Base-by-base conservation (phyloP, 2,888 invertebrate species). In the Strigamia maritima region DNA sequence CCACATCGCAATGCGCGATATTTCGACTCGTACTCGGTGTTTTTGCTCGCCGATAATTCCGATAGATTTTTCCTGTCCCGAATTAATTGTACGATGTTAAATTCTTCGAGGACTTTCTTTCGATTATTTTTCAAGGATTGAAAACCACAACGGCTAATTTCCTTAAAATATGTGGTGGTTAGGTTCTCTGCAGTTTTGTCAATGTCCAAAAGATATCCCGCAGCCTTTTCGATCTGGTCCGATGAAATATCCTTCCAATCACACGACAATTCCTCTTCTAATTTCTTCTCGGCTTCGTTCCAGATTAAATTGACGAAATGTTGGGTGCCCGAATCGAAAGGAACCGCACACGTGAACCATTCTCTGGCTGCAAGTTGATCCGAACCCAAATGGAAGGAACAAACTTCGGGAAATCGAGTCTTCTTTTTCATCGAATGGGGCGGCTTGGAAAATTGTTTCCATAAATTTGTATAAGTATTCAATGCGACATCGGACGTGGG, bases 271-370 rank as follows among this genome's bases (percentile, higher is more conserved):
- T 28, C 44, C 1, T 44, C 2, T 44, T 49, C 77, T 26, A 77
- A 16, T 77, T 77, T 28, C n/a, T 44, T 44, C 14, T 49, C 70
- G 8, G 78, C 65, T 78, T 78, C 78, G n/a, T 28, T n/a, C 26
- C 28, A 78, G 14, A 78, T 65, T 14, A 60, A 19, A 35, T 60
- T 14, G 31, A 78, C 35, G 31, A 78, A n/a, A 19, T n/a, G 28
- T 65, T 26, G 12, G 8, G 60, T 60, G 49, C 60, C 14, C 22
- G 60, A 31, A 22, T 78, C 38, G 19, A 14, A 6, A 2, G 31
- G 40, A 19, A 65, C 35, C 10, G 31, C 49, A 19, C 22, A 26
- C 22, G 31, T 24, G 19, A 78, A 44, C 78, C 60, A 78, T n/a
- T 78, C 60, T 3, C 65, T 24, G 4, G 35, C n/a, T 0, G 6